These are phyloP conservation scores for Meloidogyne floridensis DNA, from an alignment of 1,140 invertebrate genomes.

Conservation along the genomic window DNA sequence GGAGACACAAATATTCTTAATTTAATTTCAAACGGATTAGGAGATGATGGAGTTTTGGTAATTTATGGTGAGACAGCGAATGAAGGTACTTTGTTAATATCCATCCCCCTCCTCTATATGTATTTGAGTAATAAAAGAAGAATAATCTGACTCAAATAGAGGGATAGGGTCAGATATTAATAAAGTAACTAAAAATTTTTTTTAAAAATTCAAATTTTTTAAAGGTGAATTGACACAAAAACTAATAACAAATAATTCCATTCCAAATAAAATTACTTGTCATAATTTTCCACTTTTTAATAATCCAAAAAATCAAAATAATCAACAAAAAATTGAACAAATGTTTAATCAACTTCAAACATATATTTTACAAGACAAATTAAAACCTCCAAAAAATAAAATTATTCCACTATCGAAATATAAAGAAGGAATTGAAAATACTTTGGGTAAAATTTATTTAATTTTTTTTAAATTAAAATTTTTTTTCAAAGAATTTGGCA, in stretches of 20 bases:
- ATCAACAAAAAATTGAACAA: slow-evolving; percentile 19
- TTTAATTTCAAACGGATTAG: background rate
- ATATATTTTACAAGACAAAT: background rate
- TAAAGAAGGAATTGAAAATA: slow-evolving; percentile 1
- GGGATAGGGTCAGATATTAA: too few relatives aligned
- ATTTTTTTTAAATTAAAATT: background rate
- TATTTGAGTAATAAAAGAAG: too few relatives aligned
- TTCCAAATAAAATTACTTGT: background rate
- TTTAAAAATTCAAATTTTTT: too few relatives aligned
- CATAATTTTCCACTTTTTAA: background rate
- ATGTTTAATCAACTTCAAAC: slow-evolving; percentile 15
- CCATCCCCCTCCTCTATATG: too few relatives aligned
- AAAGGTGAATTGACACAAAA: too few relatives aligned
- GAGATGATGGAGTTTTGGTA: background rate
- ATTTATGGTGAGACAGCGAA: background rate
- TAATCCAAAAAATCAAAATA: background rate
- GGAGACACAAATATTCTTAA: background rate
- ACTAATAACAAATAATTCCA: background rate
- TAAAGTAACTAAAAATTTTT: too few relatives aligned
- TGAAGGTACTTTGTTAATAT: too few relatives aligned
- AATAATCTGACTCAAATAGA: too few relatives aligned
- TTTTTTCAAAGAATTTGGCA: background rate
- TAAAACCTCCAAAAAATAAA: background rate
- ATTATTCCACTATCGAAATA: slow-evolving; percentile 5
- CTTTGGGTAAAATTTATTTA: background rate